Evolutionary conservation across 2,797 vertebrate species (phyloP), one percentile per base, ranked within the genome.

Genomic region (Sebastiscus tertius): DNA sequence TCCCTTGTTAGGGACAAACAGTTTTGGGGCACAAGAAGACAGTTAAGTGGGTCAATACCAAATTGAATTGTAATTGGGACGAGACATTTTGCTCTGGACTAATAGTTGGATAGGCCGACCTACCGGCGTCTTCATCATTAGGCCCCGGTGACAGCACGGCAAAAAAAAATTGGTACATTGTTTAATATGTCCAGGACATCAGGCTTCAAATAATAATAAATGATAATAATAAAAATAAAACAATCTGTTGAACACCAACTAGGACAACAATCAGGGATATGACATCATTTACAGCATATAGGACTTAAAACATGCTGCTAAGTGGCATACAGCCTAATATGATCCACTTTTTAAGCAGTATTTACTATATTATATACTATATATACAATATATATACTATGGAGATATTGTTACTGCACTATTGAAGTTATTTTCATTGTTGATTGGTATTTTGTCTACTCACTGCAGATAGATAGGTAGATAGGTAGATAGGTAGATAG

Each of bases 381-480:
- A 49, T 18, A 18, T 46, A 46, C 16, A 46, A 42, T 42, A 42
- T 46, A 46, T 46, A 49, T 2, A 49, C 42, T 16, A 26, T 52
- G 5, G 36, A 54, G 27, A 65, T 22, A 55, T 31, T 39, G 22
- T 49, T 29, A 58, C 8, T 60, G 4, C 5, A 31, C 10, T 49
- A 12, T 16, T 10, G 1, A 59, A 52, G 4, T n/a, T 8, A 7
- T 72, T 77, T 54, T 29, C 10, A 63, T 24, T 75, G 8, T 4
- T 55, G 11, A 46, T 42, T 65, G 11, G 59, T 85, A 78, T 87
- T 88, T 89, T 88, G 88, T 90, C 85, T 83, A 85, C 85, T 77
- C 79, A 10, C 83, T 83, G 77, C 71, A 85, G 70, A 69, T 31
- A 75, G 14, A 79, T 29, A 54, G 42, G 72, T 58, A 86, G 64